A percentile compares a stretch with the other conserved stretches of the same genome.
phyloP scores from a whole-genome alignment of 2,797 vertebrate species.

The Channallabes apus region DNA sequence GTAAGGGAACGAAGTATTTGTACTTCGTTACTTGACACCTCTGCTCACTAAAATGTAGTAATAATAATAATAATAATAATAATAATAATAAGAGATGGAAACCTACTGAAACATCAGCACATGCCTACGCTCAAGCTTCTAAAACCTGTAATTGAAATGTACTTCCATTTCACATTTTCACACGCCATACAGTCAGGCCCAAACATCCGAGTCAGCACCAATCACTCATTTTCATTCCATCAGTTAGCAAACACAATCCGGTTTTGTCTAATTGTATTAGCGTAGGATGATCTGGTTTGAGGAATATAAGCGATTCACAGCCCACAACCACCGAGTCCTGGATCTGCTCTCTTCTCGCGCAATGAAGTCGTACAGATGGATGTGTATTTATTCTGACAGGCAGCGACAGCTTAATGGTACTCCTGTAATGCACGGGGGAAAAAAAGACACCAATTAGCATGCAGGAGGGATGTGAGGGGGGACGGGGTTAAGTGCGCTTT shows the following conservation, averaged over 20 bases:
- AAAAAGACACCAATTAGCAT: slow-evolving; percentile 6
- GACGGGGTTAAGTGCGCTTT: slow-evolving; percentile 20
- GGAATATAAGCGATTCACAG: not conserved
- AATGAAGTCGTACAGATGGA: not conserved
- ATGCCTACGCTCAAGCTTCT: not conserved
- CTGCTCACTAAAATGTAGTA: not conserved
- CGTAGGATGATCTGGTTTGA: not conserved
- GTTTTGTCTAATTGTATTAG: not conserved
- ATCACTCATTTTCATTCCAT: not conserved
- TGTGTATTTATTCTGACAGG: slow-evolving; percentile 20
- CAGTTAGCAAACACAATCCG: slow-evolving; percentile 15
- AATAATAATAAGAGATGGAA: not conserved
- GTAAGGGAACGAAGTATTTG: too few species aligned
- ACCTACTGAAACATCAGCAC: not conserved
- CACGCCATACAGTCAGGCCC: not conserved
- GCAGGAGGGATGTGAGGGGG: not conserved
- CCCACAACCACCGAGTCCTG: not conserved
- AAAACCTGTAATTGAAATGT: too few species aligned
- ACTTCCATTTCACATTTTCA: not conserved
- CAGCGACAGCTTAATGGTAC: slow-evolving; percentile 26
- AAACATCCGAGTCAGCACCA: not conserved
- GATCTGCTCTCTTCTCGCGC: not conserved
- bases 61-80: not conserved
- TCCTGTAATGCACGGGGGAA: not conserved
- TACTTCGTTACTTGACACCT: too few species aligned